phyloP scores from a whole-genome alignment of 2,797 vertebrate genomes.

The Enteromius thamalakanensis region DNA sequence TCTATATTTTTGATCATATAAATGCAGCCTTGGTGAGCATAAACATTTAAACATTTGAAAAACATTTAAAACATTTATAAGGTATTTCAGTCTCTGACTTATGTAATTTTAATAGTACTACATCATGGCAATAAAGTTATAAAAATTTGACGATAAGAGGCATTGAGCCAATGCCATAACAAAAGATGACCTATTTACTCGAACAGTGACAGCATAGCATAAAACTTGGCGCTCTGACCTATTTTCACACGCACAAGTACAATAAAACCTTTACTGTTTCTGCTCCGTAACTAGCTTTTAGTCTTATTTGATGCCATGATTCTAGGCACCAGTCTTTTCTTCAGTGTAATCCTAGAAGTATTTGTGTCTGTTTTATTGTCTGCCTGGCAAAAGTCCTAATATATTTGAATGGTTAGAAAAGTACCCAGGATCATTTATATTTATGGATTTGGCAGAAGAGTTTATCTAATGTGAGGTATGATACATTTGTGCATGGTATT shows the following conservation, averaged over 20 bases:
- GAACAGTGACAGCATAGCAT: neutral
- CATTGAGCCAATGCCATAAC: neutral
- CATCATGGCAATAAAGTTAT: neutral
- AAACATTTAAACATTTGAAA: too few species aligned
- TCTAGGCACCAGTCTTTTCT: neutral
- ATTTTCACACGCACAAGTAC: neutral
- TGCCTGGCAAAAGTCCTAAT: neutral
- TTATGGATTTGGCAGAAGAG: neutral
- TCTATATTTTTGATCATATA: neutral
- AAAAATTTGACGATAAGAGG: neutral
- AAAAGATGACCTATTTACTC: conserved; percentile 29
- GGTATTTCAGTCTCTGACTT: neutral
- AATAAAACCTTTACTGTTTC: neutral
- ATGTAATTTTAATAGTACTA: neutral
- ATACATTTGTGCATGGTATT: neutral
- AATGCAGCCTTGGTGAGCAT: neutral
- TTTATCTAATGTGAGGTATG: neutral
- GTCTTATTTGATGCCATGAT: neutral
- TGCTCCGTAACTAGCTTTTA: neutral
- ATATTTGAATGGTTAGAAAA: neutral
- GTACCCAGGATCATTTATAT: too few species aligned
- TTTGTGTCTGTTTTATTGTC: neutral
- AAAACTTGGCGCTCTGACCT: neutral
- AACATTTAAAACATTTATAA: neutral
- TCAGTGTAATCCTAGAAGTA: neutral